These are phyloP conservation scores for Lerista edwardsae DNA, from an alignment of 2,797 vertebrate genomes.

Conservation along the genomic window DNA sequence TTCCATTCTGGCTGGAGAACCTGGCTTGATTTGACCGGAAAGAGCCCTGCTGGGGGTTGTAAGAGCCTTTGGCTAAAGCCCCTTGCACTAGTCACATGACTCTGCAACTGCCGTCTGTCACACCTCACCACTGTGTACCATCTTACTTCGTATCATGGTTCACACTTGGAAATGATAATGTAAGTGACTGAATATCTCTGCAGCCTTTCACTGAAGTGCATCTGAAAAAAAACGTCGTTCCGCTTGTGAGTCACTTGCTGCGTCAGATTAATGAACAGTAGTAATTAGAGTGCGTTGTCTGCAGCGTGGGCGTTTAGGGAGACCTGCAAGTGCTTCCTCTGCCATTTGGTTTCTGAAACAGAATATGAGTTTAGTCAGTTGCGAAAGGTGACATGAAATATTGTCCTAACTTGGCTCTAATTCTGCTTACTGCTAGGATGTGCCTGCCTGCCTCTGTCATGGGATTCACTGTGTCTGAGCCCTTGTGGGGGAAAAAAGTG, in stretches of 20 bases:
- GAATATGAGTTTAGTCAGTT: fast-evolving
- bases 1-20: background rate
- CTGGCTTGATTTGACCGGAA: background rate
- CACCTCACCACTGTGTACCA: too few species aligned
- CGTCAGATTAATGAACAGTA: background rate
- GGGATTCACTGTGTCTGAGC: too few species aligned
- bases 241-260: background rate
- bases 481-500: background rate
- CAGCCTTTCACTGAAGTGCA: background rate
- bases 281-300: constrained; percentile 23
- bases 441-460: background rate
- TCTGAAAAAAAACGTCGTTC: background rate
- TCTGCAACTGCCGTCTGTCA: too few species aligned
- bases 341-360: background rate
- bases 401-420: background rate
- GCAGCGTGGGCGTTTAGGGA: background rate
- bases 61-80: background rate
- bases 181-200: background rate
- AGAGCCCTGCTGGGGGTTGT: background rate
- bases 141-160: background rate
- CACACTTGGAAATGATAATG: background rate
- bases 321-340: background rate
- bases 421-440: background rate
- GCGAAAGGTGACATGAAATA: fast-evolving
- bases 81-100: background rate